Percentiles rank a stretch among this genome's conserved stretches.
Conservation (phyloP, 2,888 invertebrate genomes). For the Deilephila elpenor region DNA sequence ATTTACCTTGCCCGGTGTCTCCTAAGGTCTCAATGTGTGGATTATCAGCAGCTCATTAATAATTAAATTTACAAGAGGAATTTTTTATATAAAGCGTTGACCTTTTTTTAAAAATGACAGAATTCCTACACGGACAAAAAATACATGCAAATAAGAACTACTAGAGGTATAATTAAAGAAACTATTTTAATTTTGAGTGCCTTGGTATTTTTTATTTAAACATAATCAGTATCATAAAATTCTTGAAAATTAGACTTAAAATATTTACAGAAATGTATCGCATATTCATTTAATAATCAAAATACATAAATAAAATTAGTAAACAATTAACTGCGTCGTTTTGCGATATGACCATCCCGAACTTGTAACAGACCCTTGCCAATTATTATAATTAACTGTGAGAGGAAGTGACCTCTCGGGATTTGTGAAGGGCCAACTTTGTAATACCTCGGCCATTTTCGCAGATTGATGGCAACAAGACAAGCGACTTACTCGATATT, state of each 20-base stretch:
- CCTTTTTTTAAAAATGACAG: too few species aligned
- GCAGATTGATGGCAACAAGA: conserved; percentile 80
- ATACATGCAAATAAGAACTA: too few species aligned
- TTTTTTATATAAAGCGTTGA: too few species aligned
- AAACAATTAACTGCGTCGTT: conserved; percentile 2
- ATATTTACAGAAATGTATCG: neutral
- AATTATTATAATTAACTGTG: conserved; percentile 83
- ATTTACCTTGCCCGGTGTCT: neutral
- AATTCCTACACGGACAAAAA: too few species aligned
- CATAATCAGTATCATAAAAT: too few species aligned
- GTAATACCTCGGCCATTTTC: conserved; percentile 74
- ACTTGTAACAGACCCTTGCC: conserved; percentile 48
- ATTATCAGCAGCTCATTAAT: too few species aligned
- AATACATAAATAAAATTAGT: neutral
- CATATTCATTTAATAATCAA: neutral
- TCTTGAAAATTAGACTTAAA: too few species aligned
- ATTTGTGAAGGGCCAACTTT: conserved; percentile 68
- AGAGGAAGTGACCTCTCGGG: conserved; percentile 82
- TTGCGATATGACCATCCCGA: conserved; percentile 41
- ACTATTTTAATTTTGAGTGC: too few species aligned
- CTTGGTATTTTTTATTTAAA: too few species aligned
- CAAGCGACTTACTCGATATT: conserved; percentile 74
- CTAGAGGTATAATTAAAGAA: too few species aligned
- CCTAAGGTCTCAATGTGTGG: neutral
- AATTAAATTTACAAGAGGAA: too few species aligned